phyloP scores from a whole-genome alignment of 1,140 invertebrate species.

The Camponotus vicinus region DNA sequence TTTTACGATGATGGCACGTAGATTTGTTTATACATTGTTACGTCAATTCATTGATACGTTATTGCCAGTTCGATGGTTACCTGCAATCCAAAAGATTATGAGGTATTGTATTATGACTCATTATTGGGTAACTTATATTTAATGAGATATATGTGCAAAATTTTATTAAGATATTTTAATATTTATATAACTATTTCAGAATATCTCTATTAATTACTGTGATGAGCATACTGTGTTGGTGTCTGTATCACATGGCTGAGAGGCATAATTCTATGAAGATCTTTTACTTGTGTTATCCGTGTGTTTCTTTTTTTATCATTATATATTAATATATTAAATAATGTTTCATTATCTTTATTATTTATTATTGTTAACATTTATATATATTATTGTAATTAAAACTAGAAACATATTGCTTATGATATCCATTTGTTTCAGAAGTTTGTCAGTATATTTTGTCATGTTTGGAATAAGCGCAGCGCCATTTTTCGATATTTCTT shows the following conservation, averaged over 20 bases:
- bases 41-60: constrained; percentile 82
- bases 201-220: constrained; percentile 87
- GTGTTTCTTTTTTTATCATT: constrained; percentile 86
- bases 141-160: constrained; percentile 13
- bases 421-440: constrained; percentile 85
- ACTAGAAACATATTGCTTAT: constrained; percentile 76
- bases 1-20: constrained; percentile 91
- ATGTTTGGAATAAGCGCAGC: constrained; percentile 92
- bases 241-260: constrained; percentile 90
- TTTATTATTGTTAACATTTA: constrained; percentile 8
- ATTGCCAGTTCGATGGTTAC: constrained; percentile 78
- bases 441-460: constrained; percentile 93
- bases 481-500: constrained; percentile 90
- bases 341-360: constrained; percentile 15
- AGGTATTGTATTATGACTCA: constrained; percentile 76
- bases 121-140: constrained; percentile 11
- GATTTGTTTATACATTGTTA: constrained; percentile 91
- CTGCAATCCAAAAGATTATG: constrained; percentile 80
- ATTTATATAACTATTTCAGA: constrained; percentile 82
- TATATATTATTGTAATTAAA: background rate
- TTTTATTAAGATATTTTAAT: background rate
- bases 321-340: background rate
- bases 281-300: constrained; percentile 96
- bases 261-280: constrained; percentile 91
- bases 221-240: constrained; percentile 88